phyloP scores from a whole-genome alignment of 2,113 vertebrate genomes.

The Cinclus cinclus region DNA sequence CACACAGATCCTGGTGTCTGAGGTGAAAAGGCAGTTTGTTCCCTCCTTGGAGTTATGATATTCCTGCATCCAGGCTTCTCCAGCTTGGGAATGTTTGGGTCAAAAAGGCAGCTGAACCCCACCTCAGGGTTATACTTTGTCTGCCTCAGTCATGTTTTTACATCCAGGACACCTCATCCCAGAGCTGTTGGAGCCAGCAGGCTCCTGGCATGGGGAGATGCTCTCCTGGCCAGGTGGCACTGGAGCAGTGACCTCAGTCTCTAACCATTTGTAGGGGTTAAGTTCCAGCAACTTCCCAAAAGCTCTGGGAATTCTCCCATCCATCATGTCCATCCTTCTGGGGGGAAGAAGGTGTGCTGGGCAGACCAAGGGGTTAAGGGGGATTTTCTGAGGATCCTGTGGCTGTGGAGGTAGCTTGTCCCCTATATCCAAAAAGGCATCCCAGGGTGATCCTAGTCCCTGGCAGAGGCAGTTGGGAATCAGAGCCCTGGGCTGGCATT shows the following conservation, averaged over 20 bases:
- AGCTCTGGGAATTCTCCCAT: not conserved
- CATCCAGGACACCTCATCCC: fast-evolving
- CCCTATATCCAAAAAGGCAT: fast-evolving
- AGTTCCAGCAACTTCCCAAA: not conserved
- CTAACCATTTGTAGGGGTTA: not conserved
- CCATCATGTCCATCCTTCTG: fast-evolving
- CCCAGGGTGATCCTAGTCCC: not conserved
- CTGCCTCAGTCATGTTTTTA: not conserved
- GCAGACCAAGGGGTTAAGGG: fast-evolving
- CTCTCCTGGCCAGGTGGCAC: not conserved
- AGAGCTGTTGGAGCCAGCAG: not conserved
- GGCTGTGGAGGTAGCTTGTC: not conserved
- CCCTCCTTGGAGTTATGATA: fast-evolving
- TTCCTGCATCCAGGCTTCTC: not conserved
- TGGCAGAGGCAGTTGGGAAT: not conserved
- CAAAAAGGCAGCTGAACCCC: not conserved
- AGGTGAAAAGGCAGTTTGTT: not conserved
- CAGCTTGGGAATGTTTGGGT: not conserved
- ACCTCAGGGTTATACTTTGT: not conserved
- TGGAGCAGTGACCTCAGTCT: fast-evolving
- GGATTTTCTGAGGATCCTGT: fast-evolving
- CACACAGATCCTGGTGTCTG: not conserved
- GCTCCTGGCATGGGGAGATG: fast-evolving
- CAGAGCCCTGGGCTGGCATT: not conserved
- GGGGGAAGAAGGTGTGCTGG: not conserved